These are phyloP conservation scores for Eristalinus sepulchralis DNA, from an alignment of 2,888 invertebrate genomes.

Conservation along the genomic window DNA sequence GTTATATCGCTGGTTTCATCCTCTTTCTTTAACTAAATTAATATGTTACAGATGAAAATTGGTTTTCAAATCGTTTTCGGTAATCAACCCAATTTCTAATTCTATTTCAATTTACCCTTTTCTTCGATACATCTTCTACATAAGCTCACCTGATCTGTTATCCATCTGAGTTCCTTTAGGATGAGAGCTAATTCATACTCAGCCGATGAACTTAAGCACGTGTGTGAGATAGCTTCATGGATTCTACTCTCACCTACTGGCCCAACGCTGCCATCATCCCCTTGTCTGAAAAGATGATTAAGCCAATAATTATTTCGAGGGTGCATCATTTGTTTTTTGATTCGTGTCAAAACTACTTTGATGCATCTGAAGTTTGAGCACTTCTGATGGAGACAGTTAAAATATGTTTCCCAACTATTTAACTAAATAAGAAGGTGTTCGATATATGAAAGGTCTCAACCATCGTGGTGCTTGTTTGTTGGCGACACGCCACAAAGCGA, in stretches of 20 bases:
- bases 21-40: slow-evolving; percentile 90
- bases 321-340: no score
- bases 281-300: slow-evolving; percentile 74
- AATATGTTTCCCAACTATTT: no score
- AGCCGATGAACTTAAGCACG: slow-evolving; percentile 90
- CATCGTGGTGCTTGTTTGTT: no score
- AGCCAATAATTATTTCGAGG: slow-evolving; percentile 34
- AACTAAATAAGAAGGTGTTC: no score
- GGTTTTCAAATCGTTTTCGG: background rate
- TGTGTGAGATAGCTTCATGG: slow-evolving; percentile 88
- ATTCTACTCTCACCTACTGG: slow-evolving; percentile 84
- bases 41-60: background rate
- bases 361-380: no score
- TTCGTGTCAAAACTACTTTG: no score
- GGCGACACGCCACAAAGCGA: no score
- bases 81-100: background rate
- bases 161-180: slow-evolving; percentile 95
- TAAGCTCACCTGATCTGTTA: slow-evolving; percentile 90
- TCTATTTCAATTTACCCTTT: background rate
- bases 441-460: no score
- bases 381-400: no score
- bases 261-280: slow-evolving; percentile 81
- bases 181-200: slow-evolving; percentile 97
- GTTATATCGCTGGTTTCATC: slow-evolving; percentile 96
- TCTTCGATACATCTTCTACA: background rate